phyloP scores from a whole-genome alignment of 2,113 vertebrate species.

The Mesembrinibis cayennensis region DNA sequence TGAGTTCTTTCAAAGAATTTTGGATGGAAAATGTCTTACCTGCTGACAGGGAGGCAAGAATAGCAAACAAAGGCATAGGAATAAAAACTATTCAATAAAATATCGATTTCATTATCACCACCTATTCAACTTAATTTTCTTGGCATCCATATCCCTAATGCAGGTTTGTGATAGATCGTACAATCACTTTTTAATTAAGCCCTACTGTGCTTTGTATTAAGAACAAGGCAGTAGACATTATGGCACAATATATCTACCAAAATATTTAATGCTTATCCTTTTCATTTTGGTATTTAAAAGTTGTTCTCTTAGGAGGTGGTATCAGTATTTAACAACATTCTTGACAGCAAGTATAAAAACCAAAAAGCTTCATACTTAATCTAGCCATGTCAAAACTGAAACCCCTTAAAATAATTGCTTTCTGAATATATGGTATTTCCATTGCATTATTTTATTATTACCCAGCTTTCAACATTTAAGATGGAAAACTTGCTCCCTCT shows the following conservation, averaged over 20 bases:
- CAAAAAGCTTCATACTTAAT: conserved; percentile 53
- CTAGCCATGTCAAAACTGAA: conserved; percentile 61
- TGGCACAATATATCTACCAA: conserved; percentile 67
- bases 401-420: conserved; percentile 61
- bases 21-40: conserved; percentile 35
- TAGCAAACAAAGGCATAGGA: conserved; percentile 63
- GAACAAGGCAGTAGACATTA: conserved; percentile 71
- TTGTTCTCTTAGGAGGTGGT: conserved; percentile 61
- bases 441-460: conserved; percentile 49
- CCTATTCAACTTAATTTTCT: conserved; percentile 65
- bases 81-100: conserved; percentile 70
- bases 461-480: conserved; percentile 25
- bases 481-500: conserved; percentile 42
- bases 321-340: conserved; percentile 57
- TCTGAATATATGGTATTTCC: conserved; percentile 39
- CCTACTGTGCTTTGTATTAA: conserved; percentile 75
- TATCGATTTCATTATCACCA: conserved; percentile 68
- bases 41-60: conserved; percentile 26
- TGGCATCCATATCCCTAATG: conserved; percentile 60
- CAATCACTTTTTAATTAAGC: conserved; percentile 76
- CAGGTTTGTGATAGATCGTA: conserved; percentile 66
- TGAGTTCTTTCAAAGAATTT: conserved; percentile 21
- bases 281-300: conserved; percentile 63
- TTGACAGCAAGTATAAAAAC: conserved; percentile 52
- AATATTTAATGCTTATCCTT: conserved; percentile 68